Conservation (phyloP, 2,113 vertebrate species). For the Galeopterus variegatus region DNA sequence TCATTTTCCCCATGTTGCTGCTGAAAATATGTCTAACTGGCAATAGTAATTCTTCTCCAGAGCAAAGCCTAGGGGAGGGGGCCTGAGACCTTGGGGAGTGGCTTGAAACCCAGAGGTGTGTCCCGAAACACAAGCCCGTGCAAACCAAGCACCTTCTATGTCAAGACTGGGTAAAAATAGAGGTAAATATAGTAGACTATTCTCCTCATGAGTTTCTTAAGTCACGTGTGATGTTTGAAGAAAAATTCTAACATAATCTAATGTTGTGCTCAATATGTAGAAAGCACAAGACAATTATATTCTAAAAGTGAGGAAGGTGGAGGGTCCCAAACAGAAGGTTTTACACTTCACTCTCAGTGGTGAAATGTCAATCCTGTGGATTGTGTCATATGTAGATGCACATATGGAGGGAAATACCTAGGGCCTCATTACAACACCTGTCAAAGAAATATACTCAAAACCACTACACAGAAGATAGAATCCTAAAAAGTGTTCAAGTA, state of each 20-base stretch:
- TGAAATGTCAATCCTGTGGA: background rate
- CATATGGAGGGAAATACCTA: too few relatives aligned
- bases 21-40: too few relatives aligned
- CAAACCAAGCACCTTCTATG: too few relatives aligned
- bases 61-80: too few relatives aligned
- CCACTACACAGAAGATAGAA: too few relatives aligned
- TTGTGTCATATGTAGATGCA: rapidly evolving
- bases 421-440: background rate
- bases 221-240: background rate
- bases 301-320: background rate
- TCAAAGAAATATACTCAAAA: background rate
- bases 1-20: too few relatives aligned
- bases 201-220: background rate
- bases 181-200: rapidly evolving
- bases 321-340: background rate
- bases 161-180: background rate
- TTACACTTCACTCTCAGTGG: background rate
- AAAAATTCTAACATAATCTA: rapidly evolving
- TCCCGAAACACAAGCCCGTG: too few relatives aligned
- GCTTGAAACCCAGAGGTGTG: too few relatives aligned
- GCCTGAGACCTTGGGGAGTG: too few relatives aligned
- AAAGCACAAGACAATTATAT: background rate
- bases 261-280: rapidly evolving
- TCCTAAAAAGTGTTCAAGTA: background rate
- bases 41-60: too few relatives aligned